These are phyloP conservation scores for Bujurquina vittata DNA, from an alignment of 2,113 vertebrate species.

Conservation along the genomic window DNA sequence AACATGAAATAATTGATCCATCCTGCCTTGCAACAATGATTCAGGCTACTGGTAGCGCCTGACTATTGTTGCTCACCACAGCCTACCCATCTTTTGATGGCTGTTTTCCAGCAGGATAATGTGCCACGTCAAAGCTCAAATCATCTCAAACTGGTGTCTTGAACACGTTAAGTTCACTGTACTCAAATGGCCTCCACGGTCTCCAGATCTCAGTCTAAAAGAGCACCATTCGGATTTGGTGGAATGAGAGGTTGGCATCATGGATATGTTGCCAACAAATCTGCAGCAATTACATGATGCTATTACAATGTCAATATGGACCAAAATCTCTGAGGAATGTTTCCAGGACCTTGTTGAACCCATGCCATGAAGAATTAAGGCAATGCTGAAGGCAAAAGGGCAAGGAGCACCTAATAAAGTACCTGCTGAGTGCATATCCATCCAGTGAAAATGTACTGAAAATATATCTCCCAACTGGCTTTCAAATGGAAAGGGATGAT, in stretches of 20 bases:
- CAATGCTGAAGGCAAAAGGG: neutral
- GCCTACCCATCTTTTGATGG: no score
- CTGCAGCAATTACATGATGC: neutral
- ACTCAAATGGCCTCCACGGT: no score
- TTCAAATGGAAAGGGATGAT: no score
- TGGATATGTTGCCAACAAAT: neutral
- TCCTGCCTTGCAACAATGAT: no score
- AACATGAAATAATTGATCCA: no score
- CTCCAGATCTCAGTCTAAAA: neutral
- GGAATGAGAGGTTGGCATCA: neutral
- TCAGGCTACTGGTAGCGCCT: no score
- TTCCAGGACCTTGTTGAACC: neutral
- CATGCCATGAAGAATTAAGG: neutral
- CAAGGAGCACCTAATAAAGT: neutral
- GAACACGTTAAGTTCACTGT: no score
- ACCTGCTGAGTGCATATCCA: neutral
- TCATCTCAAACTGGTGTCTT: no score
- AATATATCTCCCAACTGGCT: neutral
- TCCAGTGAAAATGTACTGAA: neutral
- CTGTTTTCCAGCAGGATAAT: no score
- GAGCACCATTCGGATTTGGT: neutral
- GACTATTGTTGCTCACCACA: no score
- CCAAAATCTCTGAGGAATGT: neutral
- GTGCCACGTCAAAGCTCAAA: no score
- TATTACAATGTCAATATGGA: neutral